Percentiles rank a stretch among this genome's conserved stretches.
These are phyloP conservation scores for Allolobophora icterica DNA, from an alignment of 2,888 invertebrate genomes.

Conservation along the genomic window DNA sequence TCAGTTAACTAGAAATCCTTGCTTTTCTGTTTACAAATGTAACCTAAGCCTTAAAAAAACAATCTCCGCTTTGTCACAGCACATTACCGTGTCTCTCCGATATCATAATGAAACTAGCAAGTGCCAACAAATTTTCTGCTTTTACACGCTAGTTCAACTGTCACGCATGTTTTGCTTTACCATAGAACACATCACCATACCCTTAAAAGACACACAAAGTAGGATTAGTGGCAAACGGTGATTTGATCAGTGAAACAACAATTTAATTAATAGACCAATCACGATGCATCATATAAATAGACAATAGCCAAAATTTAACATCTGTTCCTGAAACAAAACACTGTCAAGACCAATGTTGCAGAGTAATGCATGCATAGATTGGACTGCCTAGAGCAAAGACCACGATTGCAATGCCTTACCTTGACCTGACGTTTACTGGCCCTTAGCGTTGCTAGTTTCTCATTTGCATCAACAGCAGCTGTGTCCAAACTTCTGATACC, in stretches of 20 bases:
- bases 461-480: constrained; percentile 83
- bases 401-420: constrained; percentile 1
- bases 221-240: neutral
- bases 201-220: neutral
- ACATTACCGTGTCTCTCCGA: too few relatives aligned
- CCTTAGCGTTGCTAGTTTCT: constrained; percentile 78
- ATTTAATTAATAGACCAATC: neutral
- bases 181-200: neutral
- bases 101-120: neutral
- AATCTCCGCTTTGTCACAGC: neutral
- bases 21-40: neutral
- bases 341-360: too few relatives aligned
- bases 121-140: neutral
- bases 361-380: too few relatives aligned
- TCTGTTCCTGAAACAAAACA: too few relatives aligned
- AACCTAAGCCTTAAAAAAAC: neutral
- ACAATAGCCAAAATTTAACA: too few relatives aligned
- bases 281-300: too few relatives aligned
- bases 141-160: neutral
- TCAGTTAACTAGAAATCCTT: neutral
- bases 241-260: neutral
- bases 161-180: neutral
- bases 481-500: constrained; percentile 87
- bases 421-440: constrained; percentile 69
- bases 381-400: neutral